Conservation (phyloP, 2,888 invertebrate species). For the Trachelus troglodyta region DNA sequence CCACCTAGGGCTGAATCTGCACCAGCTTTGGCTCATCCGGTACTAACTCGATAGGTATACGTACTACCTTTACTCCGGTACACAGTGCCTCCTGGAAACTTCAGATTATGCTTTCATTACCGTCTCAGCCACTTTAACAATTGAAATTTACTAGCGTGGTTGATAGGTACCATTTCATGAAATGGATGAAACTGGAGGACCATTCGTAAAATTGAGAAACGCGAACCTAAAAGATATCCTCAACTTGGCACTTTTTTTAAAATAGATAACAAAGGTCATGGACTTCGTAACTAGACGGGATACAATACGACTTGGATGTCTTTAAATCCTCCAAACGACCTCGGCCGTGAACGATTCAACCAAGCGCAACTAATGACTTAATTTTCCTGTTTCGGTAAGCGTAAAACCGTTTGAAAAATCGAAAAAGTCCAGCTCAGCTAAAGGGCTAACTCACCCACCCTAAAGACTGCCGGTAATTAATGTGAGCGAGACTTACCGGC, state of each 20-base stretch:
- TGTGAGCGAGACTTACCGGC: neutral
- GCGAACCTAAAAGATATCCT: neutral
- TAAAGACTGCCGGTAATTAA: neutral
- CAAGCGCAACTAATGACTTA: neutral
- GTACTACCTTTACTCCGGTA: neutral
- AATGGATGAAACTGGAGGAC: neutral
- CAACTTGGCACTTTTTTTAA: neutral
- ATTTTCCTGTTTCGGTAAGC: constrained; percentile 7
- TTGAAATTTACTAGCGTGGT: constrained; percentile 31
- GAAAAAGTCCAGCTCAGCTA: neutral
- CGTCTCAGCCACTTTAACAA: constrained; percentile 39
- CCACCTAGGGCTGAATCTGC: neutral
- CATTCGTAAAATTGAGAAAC: neutral
- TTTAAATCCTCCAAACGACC: neutral
- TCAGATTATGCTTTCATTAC: constrained; percentile 43
- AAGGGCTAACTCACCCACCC: neutral
- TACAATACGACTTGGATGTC: neutral
- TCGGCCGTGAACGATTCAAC: neutral
- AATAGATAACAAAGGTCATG: neutral
- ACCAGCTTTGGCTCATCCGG: neutral
- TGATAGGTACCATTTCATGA: neutral
- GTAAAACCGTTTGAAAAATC: constrained; percentile 4
- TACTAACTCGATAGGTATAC: neutral
- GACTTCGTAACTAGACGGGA: neutral
- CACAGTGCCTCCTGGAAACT: constrained; percentile 29